phyloP scores from a whole-genome alignment of 2,888 invertebrate genomes.

The Acleris laterana region DNA sequence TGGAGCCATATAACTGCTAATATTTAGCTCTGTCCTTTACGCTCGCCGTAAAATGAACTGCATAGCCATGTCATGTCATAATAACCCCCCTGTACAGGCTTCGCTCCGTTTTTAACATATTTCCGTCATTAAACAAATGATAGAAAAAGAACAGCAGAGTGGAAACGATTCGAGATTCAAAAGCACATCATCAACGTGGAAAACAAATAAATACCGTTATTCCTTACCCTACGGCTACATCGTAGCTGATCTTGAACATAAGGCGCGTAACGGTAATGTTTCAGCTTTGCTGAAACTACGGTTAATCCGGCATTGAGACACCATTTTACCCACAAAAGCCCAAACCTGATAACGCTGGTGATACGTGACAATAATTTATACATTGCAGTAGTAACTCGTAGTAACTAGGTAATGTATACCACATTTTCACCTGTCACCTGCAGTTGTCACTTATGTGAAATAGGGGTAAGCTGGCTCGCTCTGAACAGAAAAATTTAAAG shows the following conservation, averaged over 20 bases:
- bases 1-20: no score
- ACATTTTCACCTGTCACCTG: no score
- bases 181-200: not conserved
- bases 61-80: no score
- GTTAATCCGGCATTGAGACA: conserved; percentile 17
- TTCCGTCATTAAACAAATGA: not conserved
- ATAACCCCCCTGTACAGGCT: conserved; percentile 15
- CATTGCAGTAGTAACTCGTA: no score
- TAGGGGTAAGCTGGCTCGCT: conserved; percentile 1
- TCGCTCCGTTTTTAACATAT: conserved; percentile 11
- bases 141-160: not conserved
- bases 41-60: no score
- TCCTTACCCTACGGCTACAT: conserved; percentile 22
- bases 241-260: conserved; percentile 15
- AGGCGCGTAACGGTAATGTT: conserved; percentile 19
- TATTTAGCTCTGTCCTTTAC: no score
- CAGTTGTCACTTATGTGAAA: no score
- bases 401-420: no score
- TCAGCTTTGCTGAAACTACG: conserved; percentile 16
- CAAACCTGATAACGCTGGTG: no score
- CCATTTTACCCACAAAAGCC: not conserved
- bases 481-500: not conserved
- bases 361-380: no score
- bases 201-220: conserved; percentile 11
- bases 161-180: not conserved